phyloP scores from a whole-genome alignment of 1,140 invertebrate species.

The Musca vetustissima region DNA sequence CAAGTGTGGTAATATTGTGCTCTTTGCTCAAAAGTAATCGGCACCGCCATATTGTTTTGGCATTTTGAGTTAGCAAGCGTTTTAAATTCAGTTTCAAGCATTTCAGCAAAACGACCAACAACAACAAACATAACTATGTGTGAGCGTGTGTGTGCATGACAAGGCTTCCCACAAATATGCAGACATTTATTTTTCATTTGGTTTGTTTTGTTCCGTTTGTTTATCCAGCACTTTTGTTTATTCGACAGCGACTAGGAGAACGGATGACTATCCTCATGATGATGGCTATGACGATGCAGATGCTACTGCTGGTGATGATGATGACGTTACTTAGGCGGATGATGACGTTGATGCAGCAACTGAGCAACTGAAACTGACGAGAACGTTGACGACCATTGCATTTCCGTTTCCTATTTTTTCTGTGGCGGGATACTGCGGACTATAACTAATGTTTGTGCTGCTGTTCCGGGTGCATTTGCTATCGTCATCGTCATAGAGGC shows the following conservation, averaged over 20 bases:
- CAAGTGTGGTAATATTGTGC: too few relatives aligned
- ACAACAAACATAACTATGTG: too few relatives aligned
- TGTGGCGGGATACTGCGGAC: background rate
- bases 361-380: too few relatives aligned
- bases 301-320: too few relatives aligned
- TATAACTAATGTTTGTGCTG: background rate
- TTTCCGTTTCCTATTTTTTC: constrained; percentile 13
- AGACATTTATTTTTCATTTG: constrained; percentile 19
- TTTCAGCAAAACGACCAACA: too few relatives aligned
- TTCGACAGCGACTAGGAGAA: background rate
- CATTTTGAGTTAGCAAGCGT: too few relatives aligned
- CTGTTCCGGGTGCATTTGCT: background rate
- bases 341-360: too few relatives aligned
- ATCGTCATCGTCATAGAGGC: background rate
- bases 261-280: too few relatives aligned
- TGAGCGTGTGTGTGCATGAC: too few relatives aligned
- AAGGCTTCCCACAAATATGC: constrained; percentile 9
- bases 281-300: too few relatives aligned
- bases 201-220: constrained; percentile 7
- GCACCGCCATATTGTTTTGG: constrained; percentile 6
- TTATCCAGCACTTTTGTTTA: constrained; percentile 13
- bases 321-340: too few relatives aligned
- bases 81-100: too few relatives aligned
- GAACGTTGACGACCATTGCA: constrained; percentile 9
- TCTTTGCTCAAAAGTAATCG: background rate